Percentiles rank a stretch among this genome's conserved stretches.
Evolutionary conservation across 1,140 invertebrate species (phyloP).

Genomic region (Holotrichia oblita): DNA sequence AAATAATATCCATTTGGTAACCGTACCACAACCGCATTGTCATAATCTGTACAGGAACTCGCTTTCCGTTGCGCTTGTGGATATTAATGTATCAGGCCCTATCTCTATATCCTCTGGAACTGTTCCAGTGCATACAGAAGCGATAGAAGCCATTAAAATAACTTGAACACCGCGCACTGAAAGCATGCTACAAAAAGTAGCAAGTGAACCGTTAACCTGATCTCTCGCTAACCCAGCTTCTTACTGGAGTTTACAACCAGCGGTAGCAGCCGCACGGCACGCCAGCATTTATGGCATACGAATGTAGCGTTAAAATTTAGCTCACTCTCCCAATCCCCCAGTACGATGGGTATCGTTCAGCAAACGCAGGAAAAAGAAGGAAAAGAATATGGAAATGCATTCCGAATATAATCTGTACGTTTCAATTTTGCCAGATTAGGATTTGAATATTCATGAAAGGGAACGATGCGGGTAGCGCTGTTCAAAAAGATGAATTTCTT

Average conservation of each 20-base stretch:
- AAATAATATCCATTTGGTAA: not conserved
- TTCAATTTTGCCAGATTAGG: conserved; percentile 8
- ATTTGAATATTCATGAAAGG: conserved; percentile 8
- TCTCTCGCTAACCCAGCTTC: not conserved
- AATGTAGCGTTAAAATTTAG: conserved; percentile 13
- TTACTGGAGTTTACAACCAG: not conserved
- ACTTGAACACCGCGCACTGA: not conserved
- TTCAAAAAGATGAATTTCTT: not conserved
- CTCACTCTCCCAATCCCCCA: not conserved
- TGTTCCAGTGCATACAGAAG: not conserved
- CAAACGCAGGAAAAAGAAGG: conserved; percentile 12
- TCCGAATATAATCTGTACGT: conserved; percentile 12
- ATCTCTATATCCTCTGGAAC: not conserved
- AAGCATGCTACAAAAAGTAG: not conserved
- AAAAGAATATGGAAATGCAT: no score
- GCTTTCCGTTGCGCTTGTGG: not conserved
- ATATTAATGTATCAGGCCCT: not conserved
- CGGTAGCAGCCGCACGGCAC: not conserved
- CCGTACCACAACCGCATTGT: not conserved
- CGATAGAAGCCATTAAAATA: not conserved
- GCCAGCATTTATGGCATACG: conserved; percentile 5
- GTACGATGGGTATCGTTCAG: not conserved
- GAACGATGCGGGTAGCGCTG: not conserved
- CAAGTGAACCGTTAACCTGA: conserved; percentile 11
- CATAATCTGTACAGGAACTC: not conserved